A percentile compares a stretch with the other conserved stretches of the same genome.
These are phyloP conservation scores for Hoplodrina ambigua DNA, from an alignment of 2,888 invertebrate genomes.

Conservation along the genomic window DNA sequence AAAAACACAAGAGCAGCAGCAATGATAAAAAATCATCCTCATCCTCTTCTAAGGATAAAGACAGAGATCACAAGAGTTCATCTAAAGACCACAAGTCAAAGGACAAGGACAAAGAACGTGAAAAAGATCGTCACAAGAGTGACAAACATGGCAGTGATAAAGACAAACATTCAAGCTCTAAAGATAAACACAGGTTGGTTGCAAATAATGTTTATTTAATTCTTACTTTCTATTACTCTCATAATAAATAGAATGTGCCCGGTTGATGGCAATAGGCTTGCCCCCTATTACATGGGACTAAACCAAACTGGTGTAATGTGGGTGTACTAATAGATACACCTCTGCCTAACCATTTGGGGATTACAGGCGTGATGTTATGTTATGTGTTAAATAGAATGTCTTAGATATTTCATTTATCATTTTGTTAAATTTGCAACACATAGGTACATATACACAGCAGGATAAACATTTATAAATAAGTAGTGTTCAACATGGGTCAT, in stretches of 20 bases:
- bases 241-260: too few species aligned
- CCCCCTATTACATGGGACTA: too few species aligned
- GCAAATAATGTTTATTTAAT: slow-evolving; percentile 7
- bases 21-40: slow-evolving; percentile 81
- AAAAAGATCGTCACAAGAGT: slow-evolving; percentile 83
- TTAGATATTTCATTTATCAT: background rate
- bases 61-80: slow-evolving; percentile 69
- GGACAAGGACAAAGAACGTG: slow-evolving; percentile 72
- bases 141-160: slow-evolving; percentile 84
- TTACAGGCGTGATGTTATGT: too few species aligned
- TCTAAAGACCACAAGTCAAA: slow-evolving; percentile 67
- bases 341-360: too few species aligned
- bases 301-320: too few species aligned
- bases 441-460: too few species aligned
- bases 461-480: too few species aligned
- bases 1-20: slow-evolving; percentile 77
- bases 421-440: background rate
- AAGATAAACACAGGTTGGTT: slow-evolving; percentile 90
- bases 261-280: too few species aligned
- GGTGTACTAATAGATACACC: too few species aligned
- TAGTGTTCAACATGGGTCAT: background rate
- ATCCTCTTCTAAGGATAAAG: slow-evolving; percentile 86
- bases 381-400: too few species aligned
- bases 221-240: slow-evolving; percentile 18
- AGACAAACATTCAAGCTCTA: slow-evolving; percentile 88